Conservation (phyloP, 2,797 vertebrate genomes). For the Salarias fasciatus region DNA sequence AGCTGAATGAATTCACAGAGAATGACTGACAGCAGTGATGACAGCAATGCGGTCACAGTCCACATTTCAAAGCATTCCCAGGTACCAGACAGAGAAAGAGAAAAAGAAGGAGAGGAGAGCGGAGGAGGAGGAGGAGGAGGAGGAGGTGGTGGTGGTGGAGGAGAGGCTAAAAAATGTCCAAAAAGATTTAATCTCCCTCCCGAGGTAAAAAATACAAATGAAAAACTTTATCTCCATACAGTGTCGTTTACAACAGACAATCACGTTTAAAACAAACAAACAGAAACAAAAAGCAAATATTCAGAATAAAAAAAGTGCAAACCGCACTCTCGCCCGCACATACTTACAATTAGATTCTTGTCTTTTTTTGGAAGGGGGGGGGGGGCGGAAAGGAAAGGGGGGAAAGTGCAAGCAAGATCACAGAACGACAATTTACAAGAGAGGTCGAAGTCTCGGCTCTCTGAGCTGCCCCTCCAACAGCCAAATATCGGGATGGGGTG, state of each 20-base stretch:
- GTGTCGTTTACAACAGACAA: slow-evolving; percentile 73
- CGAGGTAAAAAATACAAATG: slow-evolving; percentile 76
- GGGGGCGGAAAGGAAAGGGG: slow-evolving; percentile 17
- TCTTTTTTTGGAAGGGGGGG: slow-evolving; percentile 56
- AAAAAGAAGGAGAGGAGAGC: background rate
- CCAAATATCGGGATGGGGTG: slow-evolving; percentile 6
- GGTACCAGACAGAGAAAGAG: slow-evolving; percentile 50
- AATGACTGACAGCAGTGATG: slow-evolving; percentile 75
- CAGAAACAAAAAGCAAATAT: slow-evolving; percentile 33
- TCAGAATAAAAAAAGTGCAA: slow-evolving; percentile 55
- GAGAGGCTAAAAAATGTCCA: slow-evolving; percentile 59
- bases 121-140: background rate
- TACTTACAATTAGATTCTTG: slow-evolving; percentile 70
- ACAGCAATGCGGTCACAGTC: slow-evolving; percentile 72
- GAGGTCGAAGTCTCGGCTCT: slow-evolving; percentile 50
- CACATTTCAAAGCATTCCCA: slow-evolving; percentile 77
- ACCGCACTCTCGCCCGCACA: slow-evolving; percentile 45
- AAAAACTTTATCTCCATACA: slow-evolving; percentile 68
- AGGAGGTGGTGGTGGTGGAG: background rate
- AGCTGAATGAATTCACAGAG: slow-evolving; percentile 79
- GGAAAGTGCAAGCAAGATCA: slow-evolving; percentile 80
- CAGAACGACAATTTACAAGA: slow-evolving; percentile 79
- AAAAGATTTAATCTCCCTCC: slow-evolving; percentile 74
- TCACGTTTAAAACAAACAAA: slow-evolving; percentile 67
- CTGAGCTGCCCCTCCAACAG: slow-evolving; percentile 13